These are phyloP conservation scores for Coelopa pilipes DNA, from an alignment of 2,888 invertebrate species.

Conservation along the genomic window DNA sequence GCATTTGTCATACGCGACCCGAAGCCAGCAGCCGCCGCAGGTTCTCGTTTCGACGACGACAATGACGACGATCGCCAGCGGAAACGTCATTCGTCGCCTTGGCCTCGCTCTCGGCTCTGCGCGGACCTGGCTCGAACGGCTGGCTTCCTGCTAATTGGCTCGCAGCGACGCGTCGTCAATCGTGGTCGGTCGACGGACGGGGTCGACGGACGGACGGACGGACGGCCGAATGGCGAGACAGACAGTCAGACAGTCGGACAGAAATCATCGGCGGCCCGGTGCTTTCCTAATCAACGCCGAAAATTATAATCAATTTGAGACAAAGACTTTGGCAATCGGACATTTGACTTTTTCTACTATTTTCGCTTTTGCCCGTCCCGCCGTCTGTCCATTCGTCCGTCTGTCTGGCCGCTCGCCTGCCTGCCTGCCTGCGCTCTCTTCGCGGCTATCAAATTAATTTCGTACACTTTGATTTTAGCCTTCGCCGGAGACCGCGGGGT, in stretches of 20 bases:
- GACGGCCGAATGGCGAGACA: too few relatives aligned
- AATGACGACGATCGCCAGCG: too few relatives aligned
- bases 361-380: constrained; percentile 17
- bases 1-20: too few relatives aligned
- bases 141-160: background rate
- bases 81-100: background rate
- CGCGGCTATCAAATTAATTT: background rate
- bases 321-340: background rate
- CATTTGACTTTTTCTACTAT: background rate
- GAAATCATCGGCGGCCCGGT: background rate
- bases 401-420: too few relatives aligned
- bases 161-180: background rate
- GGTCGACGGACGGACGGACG: too few relatives aligned
- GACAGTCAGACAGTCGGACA: too few relatives aligned
- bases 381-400: too few relatives aligned
- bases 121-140: background rate
- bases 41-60: too few relatives aligned
- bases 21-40: too few relatives aligned
- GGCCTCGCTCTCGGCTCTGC: background rate
- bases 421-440: too few relatives aligned
- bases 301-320: constrained; percentile 10
- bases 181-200: background rate
- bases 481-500: background rate
- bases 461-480: constrained; percentile 8
- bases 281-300: background rate